These are phyloP conservation scores for Leptothorax acervorum DNA, from an alignment of 2,888 invertebrate species.

Conservation along the genomic window DNA sequence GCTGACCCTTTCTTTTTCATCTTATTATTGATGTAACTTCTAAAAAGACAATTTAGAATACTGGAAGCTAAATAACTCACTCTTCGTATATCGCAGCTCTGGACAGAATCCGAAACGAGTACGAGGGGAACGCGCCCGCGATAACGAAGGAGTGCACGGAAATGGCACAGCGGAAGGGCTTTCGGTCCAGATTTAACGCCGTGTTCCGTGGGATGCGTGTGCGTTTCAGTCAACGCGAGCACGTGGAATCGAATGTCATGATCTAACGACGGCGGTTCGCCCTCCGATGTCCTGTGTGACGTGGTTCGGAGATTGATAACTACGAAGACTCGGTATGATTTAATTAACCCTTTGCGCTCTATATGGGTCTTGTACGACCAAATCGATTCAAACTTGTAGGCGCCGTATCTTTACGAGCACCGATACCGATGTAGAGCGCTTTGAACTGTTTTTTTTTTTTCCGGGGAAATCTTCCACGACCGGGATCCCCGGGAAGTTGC, in stretches of 20 bases:
- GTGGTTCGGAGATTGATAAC: too few relatives aligned
- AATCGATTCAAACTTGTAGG: too few relatives aligned
- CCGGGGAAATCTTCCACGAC: too few relatives aligned
- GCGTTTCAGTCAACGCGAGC: constrained; percentile 73
- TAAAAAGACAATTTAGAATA: not conserved
- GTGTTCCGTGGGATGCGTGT: constrained; percentile 79
- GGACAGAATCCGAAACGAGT: constrained; percentile 89
- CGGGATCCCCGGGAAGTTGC: too few relatives aligned
- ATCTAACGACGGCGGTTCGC: constrained; percentile 61
- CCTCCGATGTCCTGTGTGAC: not conserved
- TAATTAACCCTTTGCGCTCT: too few relatives aligned
- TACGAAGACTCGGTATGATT: too few relatives aligned
- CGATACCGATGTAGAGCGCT: too few relatives aligned
- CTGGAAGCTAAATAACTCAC: constrained; percentile 1
- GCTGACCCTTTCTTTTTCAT: constrained; percentile 12
- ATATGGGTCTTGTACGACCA: too few relatives aligned
- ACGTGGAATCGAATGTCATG: constrained; percentile 45
- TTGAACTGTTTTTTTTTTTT: too few relatives aligned
- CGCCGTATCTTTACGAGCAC: too few relatives aligned
- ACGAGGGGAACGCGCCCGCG: constrained; percentile 87
- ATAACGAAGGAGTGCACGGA: constrained; percentile 71
- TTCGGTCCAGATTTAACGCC: constrained; percentile 78
- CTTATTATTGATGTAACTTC: constrained; percentile 4
- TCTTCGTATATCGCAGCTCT: constrained; percentile 86
- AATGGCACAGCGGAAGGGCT: constrained; percentile 67